A percentile compares a stretch with the other conserved stretches of the same genome.
Evolutionary conservation across 2,797 vertebrate species (phyloP).

Genomic region (Percopsis omiscomaycus): DNA sequence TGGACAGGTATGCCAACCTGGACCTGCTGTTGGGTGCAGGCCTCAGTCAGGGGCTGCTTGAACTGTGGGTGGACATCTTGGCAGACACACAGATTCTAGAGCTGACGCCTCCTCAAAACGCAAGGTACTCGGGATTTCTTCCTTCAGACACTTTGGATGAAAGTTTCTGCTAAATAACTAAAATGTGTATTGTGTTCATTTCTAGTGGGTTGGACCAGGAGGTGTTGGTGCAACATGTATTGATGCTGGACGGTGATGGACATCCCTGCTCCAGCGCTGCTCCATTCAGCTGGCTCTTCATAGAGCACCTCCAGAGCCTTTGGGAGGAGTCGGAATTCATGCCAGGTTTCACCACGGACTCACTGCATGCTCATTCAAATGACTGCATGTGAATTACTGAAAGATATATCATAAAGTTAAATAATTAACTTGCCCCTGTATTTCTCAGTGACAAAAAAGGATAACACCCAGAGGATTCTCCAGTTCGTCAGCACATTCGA

Average conservation of each 20-base stretch:
- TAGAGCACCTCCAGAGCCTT: conserved; percentile 59
- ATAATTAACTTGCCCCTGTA: not conserved
- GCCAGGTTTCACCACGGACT: conserved; percentile 56
- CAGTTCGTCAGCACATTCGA: conserved; percentile 68
- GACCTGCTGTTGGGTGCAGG: conserved; percentile 58
- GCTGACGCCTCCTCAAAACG: conserved; percentile 43
- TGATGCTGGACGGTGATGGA: conserved; percentile 57
- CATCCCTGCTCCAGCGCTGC: conserved; percentile 55
- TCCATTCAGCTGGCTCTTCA: conserved; percentile 77
- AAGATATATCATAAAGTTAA: too few species aligned
- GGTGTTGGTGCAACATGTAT: conserved; percentile 63
- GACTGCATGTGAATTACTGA: not conserved
- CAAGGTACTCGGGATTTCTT: conserved; percentile 50
- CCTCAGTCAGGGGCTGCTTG: conserved; percentile 51
- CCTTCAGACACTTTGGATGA: not conserved
- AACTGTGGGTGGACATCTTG: conserved; percentile 77
- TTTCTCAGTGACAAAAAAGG: conserved; percentile 47
- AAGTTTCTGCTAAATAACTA: not conserved
- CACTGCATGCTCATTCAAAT: not conserved
- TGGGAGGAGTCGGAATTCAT: conserved; percentile 78
- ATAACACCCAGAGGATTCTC: conserved; percentile 45
- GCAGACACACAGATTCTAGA: conserved; percentile 66
- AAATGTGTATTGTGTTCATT: not conserved
- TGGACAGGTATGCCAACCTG: conserved; percentile 75
- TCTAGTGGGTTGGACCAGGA: conserved; percentile 65